phyloP scores from a whole-genome alignment of 2,113 vertebrate genomes.

The Mesitornis unicolor region DNA sequence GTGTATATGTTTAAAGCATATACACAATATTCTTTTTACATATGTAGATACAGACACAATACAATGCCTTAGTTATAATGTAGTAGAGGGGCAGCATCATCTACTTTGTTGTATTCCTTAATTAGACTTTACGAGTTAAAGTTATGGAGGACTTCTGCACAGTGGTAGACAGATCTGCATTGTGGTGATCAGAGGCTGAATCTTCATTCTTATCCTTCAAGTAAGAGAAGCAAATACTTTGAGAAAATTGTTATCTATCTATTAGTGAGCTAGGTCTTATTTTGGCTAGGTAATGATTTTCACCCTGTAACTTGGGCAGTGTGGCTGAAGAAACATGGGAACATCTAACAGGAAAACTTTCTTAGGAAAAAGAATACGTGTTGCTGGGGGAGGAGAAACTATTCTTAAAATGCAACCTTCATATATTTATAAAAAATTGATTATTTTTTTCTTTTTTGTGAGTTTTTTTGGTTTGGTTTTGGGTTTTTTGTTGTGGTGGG shows the following conservation, averaged over 20 bases:
- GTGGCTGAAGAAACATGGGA: neutral
- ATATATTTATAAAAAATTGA: neutral
- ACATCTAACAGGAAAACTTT: neutral
- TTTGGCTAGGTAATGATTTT: neutral
- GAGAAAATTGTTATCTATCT: neutral
- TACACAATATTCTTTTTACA: neutral
- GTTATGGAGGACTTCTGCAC: neutral
- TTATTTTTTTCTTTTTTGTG: no score
- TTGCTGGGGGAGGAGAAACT: neutral
- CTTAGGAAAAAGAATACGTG: neutral
- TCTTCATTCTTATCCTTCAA: neutral
- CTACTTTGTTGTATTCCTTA: neutral
- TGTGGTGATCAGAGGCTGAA: neutral
- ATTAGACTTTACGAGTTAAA: neutral
- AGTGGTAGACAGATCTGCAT: neutral
- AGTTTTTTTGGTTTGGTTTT: fast-evolving
- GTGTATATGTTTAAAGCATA: neutral
- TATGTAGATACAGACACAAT: neutral
- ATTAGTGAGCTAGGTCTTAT: neutral
- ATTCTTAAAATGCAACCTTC: neutral
- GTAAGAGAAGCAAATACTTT: neutral
- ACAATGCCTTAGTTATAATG: neutral
- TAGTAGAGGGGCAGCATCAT: neutral
- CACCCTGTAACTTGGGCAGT: neutral
- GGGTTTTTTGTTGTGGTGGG: fast-evolving